These are phyloP conservation scores for Antrozous pallidus DNA, from an alignment of 2,797 vertebrate genomes.

Conservation along the genomic window DNA sequence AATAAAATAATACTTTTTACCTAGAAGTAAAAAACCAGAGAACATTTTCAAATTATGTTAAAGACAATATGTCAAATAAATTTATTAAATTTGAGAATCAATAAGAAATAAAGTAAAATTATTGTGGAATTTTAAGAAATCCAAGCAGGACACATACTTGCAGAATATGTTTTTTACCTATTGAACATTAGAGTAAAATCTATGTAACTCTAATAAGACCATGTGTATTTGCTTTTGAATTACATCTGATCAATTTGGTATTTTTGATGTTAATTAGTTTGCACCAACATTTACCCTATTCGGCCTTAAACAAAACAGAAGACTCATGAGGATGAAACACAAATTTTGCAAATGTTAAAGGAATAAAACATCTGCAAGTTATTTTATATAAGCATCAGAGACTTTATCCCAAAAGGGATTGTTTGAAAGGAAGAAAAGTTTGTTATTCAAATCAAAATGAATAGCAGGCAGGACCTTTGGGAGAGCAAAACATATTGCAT, in stretches of 20 bases:
- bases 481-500: background rate
- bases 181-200: conserved; percentile 64
- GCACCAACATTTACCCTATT: conserved; percentile 83
- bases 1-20: background rate
- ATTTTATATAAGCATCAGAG: conserved; percentile 68
- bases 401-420: conserved; percentile 63
- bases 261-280: conserved; percentile 82
- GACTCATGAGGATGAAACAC: conserved; percentile 78
- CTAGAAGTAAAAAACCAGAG: background rate
- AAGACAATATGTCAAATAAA: background rate
- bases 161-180: conserved; percentile 51
- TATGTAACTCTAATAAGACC: conserved; percentile 73
- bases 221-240: conserved; percentile 79
- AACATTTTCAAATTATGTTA: background rate
- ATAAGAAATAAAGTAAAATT: background rate
- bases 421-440: conserved; percentile 64
- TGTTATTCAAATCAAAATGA: conserved; percentile 63
- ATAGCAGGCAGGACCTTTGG: background rate
- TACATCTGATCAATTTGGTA: conserved; percentile 76
- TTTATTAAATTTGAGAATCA: background rate
- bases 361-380: conserved; percentile 79
- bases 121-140: conserved; percentile 1
- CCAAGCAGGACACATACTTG: background rate
- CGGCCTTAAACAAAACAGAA: conserved; percentile 79
- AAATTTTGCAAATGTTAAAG: conserved; percentile 85